A percentile compares a stretch with the other conserved stretches of the same genome.
Evolutionary conservation across 64 coral and sea anemone genomes (phyloP).

Genomic region (Montipora efflorescens): DNA sequence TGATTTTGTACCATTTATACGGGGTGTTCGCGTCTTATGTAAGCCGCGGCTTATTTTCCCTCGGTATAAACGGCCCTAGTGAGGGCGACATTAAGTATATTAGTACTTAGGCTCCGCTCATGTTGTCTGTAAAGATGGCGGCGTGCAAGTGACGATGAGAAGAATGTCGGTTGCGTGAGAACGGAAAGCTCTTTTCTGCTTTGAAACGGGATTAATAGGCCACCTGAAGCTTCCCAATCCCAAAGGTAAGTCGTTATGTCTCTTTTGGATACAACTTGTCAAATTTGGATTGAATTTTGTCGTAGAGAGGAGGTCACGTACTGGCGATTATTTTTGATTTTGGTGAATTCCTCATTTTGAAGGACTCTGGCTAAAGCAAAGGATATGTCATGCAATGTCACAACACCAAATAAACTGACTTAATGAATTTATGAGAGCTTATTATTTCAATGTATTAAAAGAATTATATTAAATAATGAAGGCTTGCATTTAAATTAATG

Average conservation of each 20-base stretch:
- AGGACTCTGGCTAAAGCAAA: not conserved
- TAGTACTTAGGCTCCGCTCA: not conserved
- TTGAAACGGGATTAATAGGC: not conserved
- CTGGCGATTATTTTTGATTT: too few species aligned
- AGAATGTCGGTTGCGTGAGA: not conserved
- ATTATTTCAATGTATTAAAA: too few species aligned
- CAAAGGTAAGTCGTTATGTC: slow-evolving; percentile 6
- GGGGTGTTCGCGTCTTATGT: too few species aligned
- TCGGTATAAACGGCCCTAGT: too few species aligned
- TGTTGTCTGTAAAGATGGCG: not conserved
- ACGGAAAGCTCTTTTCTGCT: not conserved
- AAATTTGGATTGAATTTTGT: too few species aligned
- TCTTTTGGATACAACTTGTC: not conserved
- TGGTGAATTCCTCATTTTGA: not conserved
- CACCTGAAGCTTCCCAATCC: not conserved
- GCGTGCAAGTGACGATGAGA: not conserved
- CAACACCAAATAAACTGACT: too few species aligned
- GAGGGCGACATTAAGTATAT: not conserved
- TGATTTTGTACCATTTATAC: too few species aligned
- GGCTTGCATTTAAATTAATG: too few species aligned
- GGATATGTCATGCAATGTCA: not conserved
- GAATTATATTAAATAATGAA: too few species aligned
- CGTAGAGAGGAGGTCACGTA: too few species aligned
- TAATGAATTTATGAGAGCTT: too few species aligned
- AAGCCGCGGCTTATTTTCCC: too few species aligned